These are phyloP conservation scores for Sinocyclocheilus anshuiensis DNA, from an alignment of 2,113 vertebrate species.

Conservation along the genomic window DNA sequence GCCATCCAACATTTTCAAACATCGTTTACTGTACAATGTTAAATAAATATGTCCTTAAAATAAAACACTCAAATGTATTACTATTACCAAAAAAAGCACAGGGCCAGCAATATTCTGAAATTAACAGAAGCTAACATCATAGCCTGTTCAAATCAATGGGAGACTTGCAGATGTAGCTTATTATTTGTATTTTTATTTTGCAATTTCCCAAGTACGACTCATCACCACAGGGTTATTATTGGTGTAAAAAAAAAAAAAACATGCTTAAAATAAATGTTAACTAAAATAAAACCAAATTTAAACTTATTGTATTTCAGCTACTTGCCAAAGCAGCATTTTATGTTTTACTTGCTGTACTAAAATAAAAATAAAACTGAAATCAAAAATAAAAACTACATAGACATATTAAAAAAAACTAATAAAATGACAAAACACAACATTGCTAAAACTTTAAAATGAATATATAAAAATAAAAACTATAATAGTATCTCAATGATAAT, in stretches of 20 bases:
- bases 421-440: neutral
- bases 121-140: neutral
- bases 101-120: neutral
- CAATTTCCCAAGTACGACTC: neutral
- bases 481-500: neutral
- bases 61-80: neutral
- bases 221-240: neutral
- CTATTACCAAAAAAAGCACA: neutral
- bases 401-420: neutral
- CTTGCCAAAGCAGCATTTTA: too few relatives aligned
- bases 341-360: too few relatives aligned
- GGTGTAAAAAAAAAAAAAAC: neutral
- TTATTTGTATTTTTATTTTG: neutral
- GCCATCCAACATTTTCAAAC: neutral
- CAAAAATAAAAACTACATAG: neutral
- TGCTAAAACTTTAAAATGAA: neutral
- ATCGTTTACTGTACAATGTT: neutral
- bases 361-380: too few relatives aligned
- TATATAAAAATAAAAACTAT: too few relatives aligned
- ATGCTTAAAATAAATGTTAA: neutral
- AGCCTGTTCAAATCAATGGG: neutral
- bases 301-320: too few relatives aligned
- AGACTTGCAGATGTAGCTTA: neutral
- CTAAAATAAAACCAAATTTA: too few relatives aligned
- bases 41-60: neutral